Conservation (phyloP, 2,797 vertebrate species). For the Oreonectes daqikongensis region DNA sequence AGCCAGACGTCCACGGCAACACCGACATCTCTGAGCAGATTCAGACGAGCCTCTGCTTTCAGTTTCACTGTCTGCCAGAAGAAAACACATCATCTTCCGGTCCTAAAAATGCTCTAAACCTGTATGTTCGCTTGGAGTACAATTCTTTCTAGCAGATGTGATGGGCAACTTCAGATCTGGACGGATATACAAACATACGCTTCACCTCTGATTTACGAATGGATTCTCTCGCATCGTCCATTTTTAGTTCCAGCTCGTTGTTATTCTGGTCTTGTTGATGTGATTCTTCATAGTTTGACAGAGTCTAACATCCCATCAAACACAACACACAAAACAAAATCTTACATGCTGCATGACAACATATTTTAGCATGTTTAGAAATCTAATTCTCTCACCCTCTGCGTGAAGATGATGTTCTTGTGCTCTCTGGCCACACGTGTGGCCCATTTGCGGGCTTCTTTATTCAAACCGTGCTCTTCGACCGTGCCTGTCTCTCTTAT, state of each 20-base stretch:
- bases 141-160: neutral
- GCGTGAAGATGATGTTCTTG: constrained; percentile 90
- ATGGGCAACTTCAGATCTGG: neutral
- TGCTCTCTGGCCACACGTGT: constrained; percentile 91
- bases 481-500: constrained; percentile 86
- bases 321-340: neutral
- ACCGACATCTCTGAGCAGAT: constrained; percentile 87
- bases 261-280: constrained; percentile 79
- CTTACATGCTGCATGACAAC: neutral
- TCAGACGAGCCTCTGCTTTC: constrained; percentile 91
- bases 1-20: constrained; percentile 93
- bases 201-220: constrained; percentile 91
- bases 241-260: constrained; percentile 87
- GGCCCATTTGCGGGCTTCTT: constrained; percentile 95
- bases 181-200: neutral
- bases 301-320: constrained; percentile 69
- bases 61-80: constrained; percentile 84
- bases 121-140: neutral
- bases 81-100: constrained; percentile 30
- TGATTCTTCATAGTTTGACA: constrained; percentile 84
- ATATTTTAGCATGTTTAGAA: too few species aligned
- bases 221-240: constrained; percentile 87
- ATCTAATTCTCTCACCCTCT: constrained; percentile 87
- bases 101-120: neutral
- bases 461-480: constrained; percentile 94